phyloP scores from a whole-genome alignment of 2,113 vertebrate species.

The Rhinopithecus roxellana region DNA sequence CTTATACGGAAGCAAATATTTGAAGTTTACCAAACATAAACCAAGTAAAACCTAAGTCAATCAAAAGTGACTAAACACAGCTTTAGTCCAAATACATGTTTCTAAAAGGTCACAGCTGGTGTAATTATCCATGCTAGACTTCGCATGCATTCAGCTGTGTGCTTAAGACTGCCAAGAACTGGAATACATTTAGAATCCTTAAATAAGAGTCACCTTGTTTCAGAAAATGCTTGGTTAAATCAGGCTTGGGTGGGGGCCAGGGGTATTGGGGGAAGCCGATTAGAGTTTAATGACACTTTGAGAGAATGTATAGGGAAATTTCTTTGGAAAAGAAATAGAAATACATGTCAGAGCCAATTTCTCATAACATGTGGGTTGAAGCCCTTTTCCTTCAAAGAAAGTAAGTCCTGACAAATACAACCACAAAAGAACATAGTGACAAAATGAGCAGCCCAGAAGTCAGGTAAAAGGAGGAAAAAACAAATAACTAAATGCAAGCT shows the following conservation, averaged over 20 bases:
- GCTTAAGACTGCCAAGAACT: conserved; percentile 75
- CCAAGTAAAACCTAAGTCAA: conserved; percentile 81
- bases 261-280: not conserved
- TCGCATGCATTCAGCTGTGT: conserved; percentile 74
- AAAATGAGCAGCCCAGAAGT: not conserved
- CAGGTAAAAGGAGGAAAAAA: not conserved
- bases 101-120: conserved; percentile 86
- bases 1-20: conserved; percentile 69
- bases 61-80: conserved; percentile 81
- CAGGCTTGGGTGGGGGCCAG: not conserved
- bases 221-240: conserved; percentile 71
- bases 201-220: conserved; percentile 77
- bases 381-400: conserved; percentile 60
- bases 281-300: conserved; percentile 53
- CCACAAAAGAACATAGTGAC: conserved; percentile 24
- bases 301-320: conserved; percentile 47
- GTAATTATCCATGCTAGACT: conserved; percentile 83
- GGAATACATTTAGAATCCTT: conserved; percentile 71
- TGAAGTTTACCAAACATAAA: conserved; percentile 80
- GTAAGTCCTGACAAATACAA: conserved; percentile 59
- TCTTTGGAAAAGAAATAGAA: conserved; percentile 55
- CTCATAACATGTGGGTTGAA: conserved; percentile 27
- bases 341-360: conserved; percentile 61
- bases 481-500: not conserved
- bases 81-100: conserved; percentile 79